Evolutionary conservation across 2,888 invertebrate genomes (phyloP), one percentile per base, ranked within the genome.

Genomic region (Endomychus coccineus): DNA sequence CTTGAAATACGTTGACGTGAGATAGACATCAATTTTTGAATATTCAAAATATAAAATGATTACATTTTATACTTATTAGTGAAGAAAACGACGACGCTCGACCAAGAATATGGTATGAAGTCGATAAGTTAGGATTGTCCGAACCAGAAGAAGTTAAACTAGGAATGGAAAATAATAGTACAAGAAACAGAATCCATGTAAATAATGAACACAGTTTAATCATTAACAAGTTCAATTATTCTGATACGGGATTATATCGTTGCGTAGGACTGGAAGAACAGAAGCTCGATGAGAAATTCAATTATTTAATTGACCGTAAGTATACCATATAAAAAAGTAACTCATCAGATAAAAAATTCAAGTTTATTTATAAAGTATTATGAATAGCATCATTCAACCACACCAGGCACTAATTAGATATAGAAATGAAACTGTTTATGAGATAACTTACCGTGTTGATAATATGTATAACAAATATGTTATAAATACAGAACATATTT

Each of bases 91-190:
- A 64, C 40, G 63, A 67, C 42, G 52, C 52, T 3, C 54, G 62
- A 27, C 59, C 70, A 2, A 71, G 66, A 58, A 61, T 70, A 33
- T 74, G 74, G 74, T 71, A 66, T 46, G 64, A 62, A 51, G 62
- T 68, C 45, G 62, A 69, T 48, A 54, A 57, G 7, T 52, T 64
- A 16, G 59, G 56, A 35, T 51, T 51, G 37, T 44, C 42, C 2
- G 36, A 52, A 1, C 54, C 64, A 10, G 51, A 50, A 21, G 71
- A 71, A 59, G 64, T 74, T 1, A 45, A 59, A 17, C 42, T 71
- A 3, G 70, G 60, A 24, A 72, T 71, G 69, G 58, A 67, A 27
- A 70, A 68, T 42, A 66, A 73, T 37, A 44, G 53, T 21, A 57
- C 61, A 0, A 44, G 57, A 2, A 72, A 70, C 44, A 56, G 68